Base-by-base conservation (phyloP, 2,113 vertebrate species). In the Hippocampus abdominalis region DNA sequence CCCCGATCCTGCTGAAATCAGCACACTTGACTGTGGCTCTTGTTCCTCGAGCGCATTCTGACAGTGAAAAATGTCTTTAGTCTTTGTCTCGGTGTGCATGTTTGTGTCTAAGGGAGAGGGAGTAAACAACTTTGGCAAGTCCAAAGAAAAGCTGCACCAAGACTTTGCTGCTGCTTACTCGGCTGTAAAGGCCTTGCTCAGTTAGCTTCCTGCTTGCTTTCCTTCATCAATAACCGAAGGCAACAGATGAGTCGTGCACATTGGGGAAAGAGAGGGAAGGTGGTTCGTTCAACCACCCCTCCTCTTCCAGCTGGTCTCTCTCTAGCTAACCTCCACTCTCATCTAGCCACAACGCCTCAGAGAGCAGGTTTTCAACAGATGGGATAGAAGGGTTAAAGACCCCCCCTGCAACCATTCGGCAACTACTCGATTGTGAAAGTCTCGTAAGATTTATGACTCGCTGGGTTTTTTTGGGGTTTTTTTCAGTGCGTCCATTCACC, bases 31-130 rank as follows among this genome's bases (percentile, higher is more conserved):
- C 78, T 74, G 59, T 71, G 64, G 72, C 79, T 83, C 82, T 80
- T 85, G 88, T 89, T 87, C 83, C 84, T 78, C 83, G 77, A 87
- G 87, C 77, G 85, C 73, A 67, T 85, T 85, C 80, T 91, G 92
- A 92, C 92, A 92, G 74, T 91, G 91, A 92, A 92, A 89, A 92
- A 92, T 92, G 84, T 83, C 81, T 61, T 65, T 87, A 78, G 90
- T 78, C 83, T 76, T 80, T 68, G 62, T 71, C 73, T 79, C 27
- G 71, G 81, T 71, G 72, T 79, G 70, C 66, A 68, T 67, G 65
- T 72, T 69, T 64, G 75, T 63, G 59, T 69, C 39, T 29, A n/a
- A 18, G n/a, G 4, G 20, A 53, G 9, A 36, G 49, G 4, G 42
- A 61, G 64, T 32, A 71, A 65, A 51, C 15, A 42, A 51, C 39